A percentile compares a stretch with the other conserved stretches of the same genome.
Evolutionary conservation across 1,140 invertebrate species (phyloP).

Genomic region (Campodea augens): DNA sequence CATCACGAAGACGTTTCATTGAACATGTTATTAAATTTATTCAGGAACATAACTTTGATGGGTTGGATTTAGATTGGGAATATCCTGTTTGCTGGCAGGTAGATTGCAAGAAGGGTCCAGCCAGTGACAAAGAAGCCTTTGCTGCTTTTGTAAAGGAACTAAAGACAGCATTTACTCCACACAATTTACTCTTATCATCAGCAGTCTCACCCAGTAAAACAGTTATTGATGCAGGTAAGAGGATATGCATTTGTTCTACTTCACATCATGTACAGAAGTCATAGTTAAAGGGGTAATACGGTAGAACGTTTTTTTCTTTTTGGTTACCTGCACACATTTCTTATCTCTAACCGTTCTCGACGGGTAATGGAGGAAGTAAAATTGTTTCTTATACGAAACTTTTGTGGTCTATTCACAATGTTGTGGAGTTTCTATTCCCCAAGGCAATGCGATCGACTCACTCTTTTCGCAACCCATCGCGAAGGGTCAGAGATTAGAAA

Average conservation of each 20-base stretch:
- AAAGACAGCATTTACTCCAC: conserved; percentile 44
- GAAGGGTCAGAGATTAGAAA: too few relatives aligned
- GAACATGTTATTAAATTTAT: conserved; percentile 52
- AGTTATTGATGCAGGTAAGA: conserved; percentile 48
- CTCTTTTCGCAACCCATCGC: too few relatives aligned
- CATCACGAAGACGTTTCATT: conserved; percentile 47
- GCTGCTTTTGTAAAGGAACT: conserved; percentile 50
- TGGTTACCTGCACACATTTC: too few relatives aligned
- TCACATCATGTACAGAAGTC: not conserved
- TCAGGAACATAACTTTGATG: conserved; percentile 65
- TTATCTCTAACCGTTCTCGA: too few relatives aligned
- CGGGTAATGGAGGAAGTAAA: too few relatives aligned
- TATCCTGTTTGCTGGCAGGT: conserved; percentile 79
- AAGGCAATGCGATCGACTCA: too few relatives aligned
- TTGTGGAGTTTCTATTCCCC: too few relatives aligned
- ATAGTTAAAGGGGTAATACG: too few relatives aligned
- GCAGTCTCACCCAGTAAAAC: conserved; percentile 75
- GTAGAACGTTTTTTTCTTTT: too few relatives aligned
- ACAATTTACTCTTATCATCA: conserved; percentile 51
- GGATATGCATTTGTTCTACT: not conserved
- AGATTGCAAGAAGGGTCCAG: conserved; percentile 62
- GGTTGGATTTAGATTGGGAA: conserved; percentile 76
- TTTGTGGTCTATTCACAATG: too few relatives aligned
- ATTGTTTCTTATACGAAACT: too few relatives aligned
- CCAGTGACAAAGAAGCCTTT: conserved; percentile 61